These are phyloP conservation scores for Papilio elwesi DNA, from an alignment of 2,888 invertebrate genomes.

Conservation along the genomic window DNA sequence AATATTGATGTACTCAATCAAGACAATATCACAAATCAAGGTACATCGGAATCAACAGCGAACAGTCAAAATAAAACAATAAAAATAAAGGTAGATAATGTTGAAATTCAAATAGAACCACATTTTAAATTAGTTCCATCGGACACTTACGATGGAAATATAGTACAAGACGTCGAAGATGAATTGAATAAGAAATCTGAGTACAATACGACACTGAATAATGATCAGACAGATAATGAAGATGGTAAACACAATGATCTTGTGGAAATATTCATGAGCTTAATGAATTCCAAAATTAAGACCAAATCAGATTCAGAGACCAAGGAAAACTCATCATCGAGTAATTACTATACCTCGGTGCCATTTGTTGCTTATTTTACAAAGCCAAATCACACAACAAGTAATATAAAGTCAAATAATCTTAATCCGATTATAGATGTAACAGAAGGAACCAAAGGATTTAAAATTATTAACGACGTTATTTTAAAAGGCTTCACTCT, in stretches of 20 bases:
- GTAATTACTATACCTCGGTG: not conserved
- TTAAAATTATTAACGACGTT: not conserved
- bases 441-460: constrained; percentile 5
- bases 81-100: constrained; percentile 7
- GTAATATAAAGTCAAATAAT: not conserved
- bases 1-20: not conserved
- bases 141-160: constrained; percentile 59
- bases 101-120: constrained; percentile 49
- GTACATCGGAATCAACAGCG: not conserved
- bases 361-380: not conserved
- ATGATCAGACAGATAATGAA: not conserved
- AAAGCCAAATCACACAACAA: not conserved
- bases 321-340: not conserved
- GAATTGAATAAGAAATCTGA: constrained; percentile 51
- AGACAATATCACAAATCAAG: not conserved
- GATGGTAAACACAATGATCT: constrained; percentile 14
- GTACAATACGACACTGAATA: not conserved
- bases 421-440: not conserved
- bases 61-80: not conserved
- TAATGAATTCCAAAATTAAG: constrained; percentile 8
- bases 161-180: constrained; percentile 57
- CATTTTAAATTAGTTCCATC: constrained; percentile 61
- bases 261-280: constrained; percentile 27
- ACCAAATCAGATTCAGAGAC: not conserved
- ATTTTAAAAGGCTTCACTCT: not conserved